A percentile compares a stretch with the other conserved stretches of the same genome.
Evolutionary conservation across 1,140 invertebrate species (phyloP).

Genomic region (Cryptotermes secundus): DNA sequence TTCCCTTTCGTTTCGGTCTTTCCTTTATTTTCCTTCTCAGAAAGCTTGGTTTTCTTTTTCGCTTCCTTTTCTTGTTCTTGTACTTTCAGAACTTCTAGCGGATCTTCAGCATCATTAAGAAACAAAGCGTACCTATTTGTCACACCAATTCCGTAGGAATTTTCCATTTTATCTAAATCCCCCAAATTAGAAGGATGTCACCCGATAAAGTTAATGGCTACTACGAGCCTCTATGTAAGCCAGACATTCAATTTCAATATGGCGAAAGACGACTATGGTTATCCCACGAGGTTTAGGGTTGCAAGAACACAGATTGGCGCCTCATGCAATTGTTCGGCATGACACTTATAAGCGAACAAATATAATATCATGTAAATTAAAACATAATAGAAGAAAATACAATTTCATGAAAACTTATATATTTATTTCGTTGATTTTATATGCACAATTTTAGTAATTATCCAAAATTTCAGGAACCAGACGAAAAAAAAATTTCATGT

Average conservation of each 20-base stretch:
- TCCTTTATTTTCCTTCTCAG: constrained; percentile 83
- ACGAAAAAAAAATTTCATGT: background rate
- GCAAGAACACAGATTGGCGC: background rate
- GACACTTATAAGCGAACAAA: background rate
- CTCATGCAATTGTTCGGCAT: constrained; percentile 7
- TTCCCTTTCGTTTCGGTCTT: constrained; percentile 58
- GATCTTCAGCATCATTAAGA: constrained; percentile 84
- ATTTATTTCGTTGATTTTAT: background rate
- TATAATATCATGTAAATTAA: background rate
- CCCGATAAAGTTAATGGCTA: constrained; percentile 34
- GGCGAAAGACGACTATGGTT: constrained; percentile 21
- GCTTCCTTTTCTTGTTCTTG: constrained; percentile 76
- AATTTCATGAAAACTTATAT: background rate
- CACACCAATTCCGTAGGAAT: constrained; percentile 87
- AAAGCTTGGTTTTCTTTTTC: constrained; percentile 78
- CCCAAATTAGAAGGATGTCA: constrained; percentile 35
- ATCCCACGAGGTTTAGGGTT: constrained; percentile 28
- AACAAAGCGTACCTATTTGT: constrained; percentile 91
- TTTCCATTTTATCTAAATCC: constrained; percentile 68
- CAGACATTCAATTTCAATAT: constrained; percentile 33
- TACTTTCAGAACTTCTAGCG: constrained; percentile 80
- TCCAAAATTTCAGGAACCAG: background rate
- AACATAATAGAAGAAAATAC: background rate
- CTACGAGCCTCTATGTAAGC: constrained; percentile 22
- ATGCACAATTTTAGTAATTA: background rate